These are phyloP conservation scores for Lagenorhynchus albirostris DNA, from an alignment of 2,113 vertebrate species.

Conservation along the genomic window DNA sequence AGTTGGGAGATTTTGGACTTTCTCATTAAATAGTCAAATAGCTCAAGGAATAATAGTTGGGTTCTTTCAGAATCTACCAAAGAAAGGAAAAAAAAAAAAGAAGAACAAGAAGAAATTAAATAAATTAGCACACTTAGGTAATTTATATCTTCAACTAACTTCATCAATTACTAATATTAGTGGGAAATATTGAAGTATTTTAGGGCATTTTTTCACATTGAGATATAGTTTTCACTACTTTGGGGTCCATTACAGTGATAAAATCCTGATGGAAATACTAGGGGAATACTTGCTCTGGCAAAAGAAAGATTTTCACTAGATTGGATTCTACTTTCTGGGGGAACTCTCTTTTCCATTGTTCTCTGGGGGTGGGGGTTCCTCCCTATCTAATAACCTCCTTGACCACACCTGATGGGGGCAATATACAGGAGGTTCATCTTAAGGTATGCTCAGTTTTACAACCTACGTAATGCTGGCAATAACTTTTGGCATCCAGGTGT, in stretches of 20 bases:
- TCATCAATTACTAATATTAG: background rate
- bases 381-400: no score
- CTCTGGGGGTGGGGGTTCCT: background rate
- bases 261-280: background rate
- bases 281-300: background rate
- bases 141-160: background rate
- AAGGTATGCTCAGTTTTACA: background rate
- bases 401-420: background rate
- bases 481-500: background rate
- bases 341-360: background rate
- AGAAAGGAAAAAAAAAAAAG: background rate
- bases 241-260: background rate
- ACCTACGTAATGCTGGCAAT: no score
- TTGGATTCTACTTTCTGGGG: background rate
- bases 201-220: background rate
- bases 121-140: background rate
- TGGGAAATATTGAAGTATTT: background rate
- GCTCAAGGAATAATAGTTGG: background rate
- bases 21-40: background rate
- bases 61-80: background rate
- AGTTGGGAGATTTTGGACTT: background rate
- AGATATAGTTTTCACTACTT: background rate
- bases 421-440: background rate
- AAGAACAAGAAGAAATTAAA: background rate
- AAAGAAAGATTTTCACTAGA: background rate